Evolutionary conservation across 1,140 invertebrate genomes (phyloP).

Genomic region (Zaprionus lachaisei): DNA sequence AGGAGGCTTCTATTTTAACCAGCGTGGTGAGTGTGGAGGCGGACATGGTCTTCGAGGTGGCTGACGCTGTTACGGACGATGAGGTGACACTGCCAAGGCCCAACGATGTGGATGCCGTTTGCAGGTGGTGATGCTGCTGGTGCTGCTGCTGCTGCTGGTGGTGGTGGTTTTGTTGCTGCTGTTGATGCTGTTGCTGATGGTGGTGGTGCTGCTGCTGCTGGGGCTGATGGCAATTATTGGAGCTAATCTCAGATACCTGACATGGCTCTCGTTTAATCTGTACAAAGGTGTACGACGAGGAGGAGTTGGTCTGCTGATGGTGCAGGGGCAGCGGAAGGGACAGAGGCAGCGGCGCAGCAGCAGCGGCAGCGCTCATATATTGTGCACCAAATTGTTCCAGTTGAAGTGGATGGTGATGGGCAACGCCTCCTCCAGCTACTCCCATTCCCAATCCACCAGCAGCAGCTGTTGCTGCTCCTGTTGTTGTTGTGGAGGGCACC

Average conservation of each 20-base stretch:
- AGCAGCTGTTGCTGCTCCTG: constrained; percentile 16
- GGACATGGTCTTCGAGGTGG: constrained; percentile 76
- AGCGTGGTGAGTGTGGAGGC: constrained; percentile 76
- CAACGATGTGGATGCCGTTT: constrained; percentile 53
- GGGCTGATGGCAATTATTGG: constrained; percentile 85
- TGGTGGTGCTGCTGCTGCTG: constrained; percentile 74
- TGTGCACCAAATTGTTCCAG: constrained; percentile 55
- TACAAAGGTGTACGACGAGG: constrained; percentile 81
- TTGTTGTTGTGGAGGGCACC: constrained; percentile 64
- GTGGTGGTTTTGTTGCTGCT: constrained; percentile 69
- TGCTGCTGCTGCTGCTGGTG: constrained; percentile 53
- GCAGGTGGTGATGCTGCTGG: constrained; percentile 52
- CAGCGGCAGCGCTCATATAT: constrained; percentile 56
- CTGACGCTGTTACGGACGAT: constrained; percentile 64
- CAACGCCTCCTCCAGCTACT: constrained; percentile 47
- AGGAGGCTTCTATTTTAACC: constrained; percentile 85
- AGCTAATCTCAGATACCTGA: constrained; percentile 88
- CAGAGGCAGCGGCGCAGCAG: constrained; percentile 24
- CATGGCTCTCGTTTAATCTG: constrained; percentile 88
- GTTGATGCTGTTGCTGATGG: constrained; percentile 43
- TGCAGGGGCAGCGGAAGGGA: constrained; percentile 41
- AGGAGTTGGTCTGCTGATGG: constrained; percentile 76
- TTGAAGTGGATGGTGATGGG: constrained; percentile 43
- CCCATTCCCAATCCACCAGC: constrained; percentile 30
- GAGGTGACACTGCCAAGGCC: constrained; percentile 60